Conservation (phyloP, 2,797 vertebrate species). For the Macropus fuliginosus region DNA sequence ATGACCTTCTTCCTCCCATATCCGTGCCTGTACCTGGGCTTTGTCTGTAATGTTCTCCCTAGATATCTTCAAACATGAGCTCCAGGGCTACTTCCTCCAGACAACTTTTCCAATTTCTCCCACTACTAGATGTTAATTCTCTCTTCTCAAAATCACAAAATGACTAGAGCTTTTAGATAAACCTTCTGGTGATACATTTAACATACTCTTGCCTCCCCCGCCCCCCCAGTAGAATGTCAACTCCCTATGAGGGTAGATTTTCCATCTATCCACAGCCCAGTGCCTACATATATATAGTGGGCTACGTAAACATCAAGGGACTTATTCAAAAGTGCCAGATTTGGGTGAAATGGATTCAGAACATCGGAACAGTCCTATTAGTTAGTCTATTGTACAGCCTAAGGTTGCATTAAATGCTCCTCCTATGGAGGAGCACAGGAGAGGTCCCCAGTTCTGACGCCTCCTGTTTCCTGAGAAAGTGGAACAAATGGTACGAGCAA, state of each 20-base stretch:
- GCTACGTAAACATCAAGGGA: neutral
- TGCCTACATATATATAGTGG: neutral
- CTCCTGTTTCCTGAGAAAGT: slow-evolving; percentile 16
- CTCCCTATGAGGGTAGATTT: neutral
- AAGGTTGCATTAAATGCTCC: neutral
- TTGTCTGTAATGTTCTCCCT: neutral
- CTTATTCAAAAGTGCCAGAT: neutral
- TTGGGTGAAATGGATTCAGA: neutral
- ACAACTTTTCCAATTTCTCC: neutral
- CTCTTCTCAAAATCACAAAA: neutral
- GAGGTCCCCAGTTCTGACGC: neutral
- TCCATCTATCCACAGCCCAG: neutral
- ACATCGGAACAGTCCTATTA: slow-evolving; percentile 38
- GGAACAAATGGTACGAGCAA: neutral
- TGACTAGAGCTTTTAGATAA: neutral
- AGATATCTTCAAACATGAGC: neutral
- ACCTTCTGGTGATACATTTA: neutral
- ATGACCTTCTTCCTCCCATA: neutral
- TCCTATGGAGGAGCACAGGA: neutral
- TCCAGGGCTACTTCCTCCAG: neutral
- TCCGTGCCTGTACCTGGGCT: neutral
- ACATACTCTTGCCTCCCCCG: neutral
- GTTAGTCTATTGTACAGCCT: slow-evolving; percentile 5
- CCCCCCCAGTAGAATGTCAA: neutral
- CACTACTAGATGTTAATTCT: neutral